phyloP scores from a whole-genome alignment of 2,888 invertebrate species.

The Lamellibrachia satsuma region DNA sequence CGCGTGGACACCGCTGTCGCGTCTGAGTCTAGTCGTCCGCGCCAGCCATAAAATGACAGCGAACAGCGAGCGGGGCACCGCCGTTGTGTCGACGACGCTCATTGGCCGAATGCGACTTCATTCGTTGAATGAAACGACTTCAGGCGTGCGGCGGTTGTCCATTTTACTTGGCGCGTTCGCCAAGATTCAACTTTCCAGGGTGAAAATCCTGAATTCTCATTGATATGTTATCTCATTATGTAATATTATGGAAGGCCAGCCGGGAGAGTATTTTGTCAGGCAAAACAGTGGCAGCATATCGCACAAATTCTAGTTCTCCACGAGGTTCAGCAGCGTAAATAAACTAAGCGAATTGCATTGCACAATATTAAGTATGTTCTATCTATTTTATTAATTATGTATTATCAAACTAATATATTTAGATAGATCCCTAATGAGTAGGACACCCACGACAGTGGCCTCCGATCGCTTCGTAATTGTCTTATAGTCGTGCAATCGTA shows the following conservation, averaged over 20 bases:
- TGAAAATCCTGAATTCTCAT: not conserved
- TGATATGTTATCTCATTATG: not conserved
- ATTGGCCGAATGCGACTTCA: not conserved
- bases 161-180: not conserved
- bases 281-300: not conserved
- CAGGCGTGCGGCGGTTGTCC: not conserved
- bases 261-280: not conserved
- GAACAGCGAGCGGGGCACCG: not conserved
- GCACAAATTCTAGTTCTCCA: not conserved
- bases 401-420: not conserved
- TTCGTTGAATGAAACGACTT: not conserved
- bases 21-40: not conserved
- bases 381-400: not conserved
- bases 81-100: not conserved
- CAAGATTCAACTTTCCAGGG: not conserved
- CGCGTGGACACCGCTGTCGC: not conserved
- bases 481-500: too few relatives aligned
- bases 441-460: not conserved
- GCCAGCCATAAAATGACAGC: not conserved
- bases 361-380: not conserved
- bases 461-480: not conserved
- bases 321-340: not conserved
- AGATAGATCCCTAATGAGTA: not conserved
- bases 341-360: not conserved
- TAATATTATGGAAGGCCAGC: not conserved